Conservation (phyloP, 2,888 invertebrate genomes). For the Cyrtodaria siliqua region DNA sequence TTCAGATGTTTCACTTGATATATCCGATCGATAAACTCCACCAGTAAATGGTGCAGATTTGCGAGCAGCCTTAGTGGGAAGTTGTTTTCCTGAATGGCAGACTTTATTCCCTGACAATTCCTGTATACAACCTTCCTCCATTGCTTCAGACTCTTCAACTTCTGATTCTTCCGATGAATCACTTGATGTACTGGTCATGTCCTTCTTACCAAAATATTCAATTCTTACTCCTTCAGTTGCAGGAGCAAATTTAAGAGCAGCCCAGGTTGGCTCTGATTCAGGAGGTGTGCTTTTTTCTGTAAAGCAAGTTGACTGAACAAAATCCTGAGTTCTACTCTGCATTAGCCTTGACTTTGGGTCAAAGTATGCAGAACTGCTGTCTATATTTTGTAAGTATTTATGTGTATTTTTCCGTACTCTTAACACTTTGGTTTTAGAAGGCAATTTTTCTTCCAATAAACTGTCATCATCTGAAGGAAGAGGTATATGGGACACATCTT, state of each 20-base stretch:
- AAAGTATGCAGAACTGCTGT: not conserved
- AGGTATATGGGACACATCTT: slow-evolving; percentile 8
- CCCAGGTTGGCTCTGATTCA: no score
- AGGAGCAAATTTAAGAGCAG: no score
- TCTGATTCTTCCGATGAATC: not conserved
- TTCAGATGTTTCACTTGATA: no score
- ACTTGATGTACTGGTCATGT: not conserved
- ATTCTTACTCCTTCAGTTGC: not conserved
- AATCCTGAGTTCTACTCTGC: no score
- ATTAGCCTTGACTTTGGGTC: slow-evolving; percentile 22
- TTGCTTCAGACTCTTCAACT: not conserved
- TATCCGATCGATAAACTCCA: no score
- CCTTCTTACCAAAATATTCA: not conserved
- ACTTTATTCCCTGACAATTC: no score
- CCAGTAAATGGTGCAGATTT: slow-evolving; percentile 11
- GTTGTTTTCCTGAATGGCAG: slow-evolving; percentile 9
- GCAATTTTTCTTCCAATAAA: not conserved
- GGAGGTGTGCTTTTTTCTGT: not conserved
- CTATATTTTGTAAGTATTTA: not conserved
- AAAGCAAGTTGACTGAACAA: no score
- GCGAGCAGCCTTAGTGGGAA: slow-evolving; percentile 37
- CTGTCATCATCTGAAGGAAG: slow-evolving; percentile 13
- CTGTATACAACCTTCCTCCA: no score
- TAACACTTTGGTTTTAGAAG: not conserved
- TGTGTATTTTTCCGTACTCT: not conserved